phyloP scores from a whole-genome alignment of 2,113 vertebrate species.

The Castor canadensis region DNA sequence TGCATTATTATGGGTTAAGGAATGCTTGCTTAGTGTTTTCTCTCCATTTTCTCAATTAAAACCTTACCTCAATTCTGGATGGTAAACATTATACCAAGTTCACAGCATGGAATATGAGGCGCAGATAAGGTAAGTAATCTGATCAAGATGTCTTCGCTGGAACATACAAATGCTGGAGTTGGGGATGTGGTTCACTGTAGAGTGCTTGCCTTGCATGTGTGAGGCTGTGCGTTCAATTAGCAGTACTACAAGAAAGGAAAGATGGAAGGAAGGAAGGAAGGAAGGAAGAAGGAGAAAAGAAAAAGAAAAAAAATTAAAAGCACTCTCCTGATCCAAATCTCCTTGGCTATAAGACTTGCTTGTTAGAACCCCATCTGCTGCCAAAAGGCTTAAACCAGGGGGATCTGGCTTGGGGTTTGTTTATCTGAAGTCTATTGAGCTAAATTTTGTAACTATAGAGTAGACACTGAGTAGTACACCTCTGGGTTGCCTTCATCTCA shows the following conservation, averaged over 20 bases:
- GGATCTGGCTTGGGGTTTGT: neutral
- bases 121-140: conserved; percentile 28
- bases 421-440: neutral
- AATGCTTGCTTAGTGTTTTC: neutral
- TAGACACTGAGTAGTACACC: neutral
- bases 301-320: too few relatives aligned
- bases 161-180: neutral
- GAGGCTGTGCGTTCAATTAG: too few relatives aligned
- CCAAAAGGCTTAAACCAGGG: neutral
- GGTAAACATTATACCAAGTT: neutral
- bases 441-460: neutral
- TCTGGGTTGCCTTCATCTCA: neutral
- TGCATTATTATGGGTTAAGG: neutral
- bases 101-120: neutral
- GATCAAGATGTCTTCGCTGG: neutral
- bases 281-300: too few relatives aligned
- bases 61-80: neutral
- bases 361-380: neutral
- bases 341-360: neutral
- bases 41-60: conserved; percentile 26
- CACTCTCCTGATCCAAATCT: neutral
- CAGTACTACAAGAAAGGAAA: too few relatives aligned
- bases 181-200: too few relatives aligned
- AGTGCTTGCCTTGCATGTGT: too few relatives aligned
- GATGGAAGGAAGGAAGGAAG: too few relatives aligned